Conservation (phyloP, 2,113 vertebrate genomes). For the Odontophorus gujanensis region DNA sequence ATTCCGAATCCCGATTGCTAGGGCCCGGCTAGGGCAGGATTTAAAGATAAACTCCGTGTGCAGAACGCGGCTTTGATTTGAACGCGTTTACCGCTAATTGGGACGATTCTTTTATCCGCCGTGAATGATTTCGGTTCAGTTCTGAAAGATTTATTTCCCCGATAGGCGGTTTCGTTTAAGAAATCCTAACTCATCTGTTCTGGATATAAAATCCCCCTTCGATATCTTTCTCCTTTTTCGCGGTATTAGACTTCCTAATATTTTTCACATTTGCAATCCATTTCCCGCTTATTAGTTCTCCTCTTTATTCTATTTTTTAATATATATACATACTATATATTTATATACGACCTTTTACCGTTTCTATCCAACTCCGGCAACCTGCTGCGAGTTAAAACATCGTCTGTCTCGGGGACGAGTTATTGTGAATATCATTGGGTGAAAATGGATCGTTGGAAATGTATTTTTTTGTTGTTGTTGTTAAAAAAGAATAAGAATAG, state of each 20-base stretch:
- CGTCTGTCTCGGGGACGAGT: background rate
- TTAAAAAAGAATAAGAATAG: too few relatives aligned
- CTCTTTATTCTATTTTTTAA: background rate
- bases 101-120: background rate
- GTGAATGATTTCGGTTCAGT: background rate
- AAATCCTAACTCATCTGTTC: background rate
- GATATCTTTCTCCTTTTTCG: background rate
- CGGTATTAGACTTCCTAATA: background rate
- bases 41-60: rapidly evolving
- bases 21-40: background rate
- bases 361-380: background rate
- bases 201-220: background rate
- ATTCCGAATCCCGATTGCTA: background rate
- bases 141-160: background rate
- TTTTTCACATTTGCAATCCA: background rate
- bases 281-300: background rate
- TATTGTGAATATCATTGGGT: too few relatives aligned
- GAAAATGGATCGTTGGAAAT: background rate
- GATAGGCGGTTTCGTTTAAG: background rate
- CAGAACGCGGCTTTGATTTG: background rate
- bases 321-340: too few relatives aligned
- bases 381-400: background rate
- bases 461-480: background rate
- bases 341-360: rapidly evolving
- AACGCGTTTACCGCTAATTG: background rate